Conservation (phyloP, 1,140 invertebrate species). For the Camponotus pennsylvanicus region DNA sequence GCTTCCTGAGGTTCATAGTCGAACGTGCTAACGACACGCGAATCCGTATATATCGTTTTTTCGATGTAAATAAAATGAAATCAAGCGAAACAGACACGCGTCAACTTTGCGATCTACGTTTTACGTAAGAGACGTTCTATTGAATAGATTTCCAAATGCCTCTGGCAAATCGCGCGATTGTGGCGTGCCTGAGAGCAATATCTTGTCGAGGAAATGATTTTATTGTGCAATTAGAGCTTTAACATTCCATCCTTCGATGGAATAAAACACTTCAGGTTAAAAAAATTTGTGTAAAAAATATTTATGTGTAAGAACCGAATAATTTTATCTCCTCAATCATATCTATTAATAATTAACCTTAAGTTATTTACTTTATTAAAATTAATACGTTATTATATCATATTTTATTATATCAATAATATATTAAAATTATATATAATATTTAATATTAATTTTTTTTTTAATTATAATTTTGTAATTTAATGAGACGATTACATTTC, state of each 20-base stretch:
- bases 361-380: no score
- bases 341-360: no score
- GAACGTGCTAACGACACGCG: conserved; percentile 8
- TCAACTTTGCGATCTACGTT: conserved; percentile 20
- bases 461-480: no score
- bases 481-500: no score
- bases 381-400: no score
- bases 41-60: conserved; percentile 33
- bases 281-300: no score
- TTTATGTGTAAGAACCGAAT: no score
- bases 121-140: conserved; percentile 70
- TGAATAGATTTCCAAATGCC: conserved; percentile 60
- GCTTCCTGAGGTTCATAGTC: conserved; percentile 64
- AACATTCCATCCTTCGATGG: background rate
- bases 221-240: conserved; percentile 41
- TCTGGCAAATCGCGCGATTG: conserved; percentile 24
- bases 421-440: no score
- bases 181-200: conserved; percentile 30
- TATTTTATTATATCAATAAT: no score
- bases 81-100: background rate
- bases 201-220: conserved; percentile 29
- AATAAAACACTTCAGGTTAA: conserved; percentile 8
- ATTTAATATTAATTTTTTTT: no score
- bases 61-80: conserved; percentile 28
- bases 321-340: no score